These are phyloP conservation scores for Mola mola DNA, from an alignment of 2,113 vertebrate genomes.

Conservation along the genomic window DNA sequence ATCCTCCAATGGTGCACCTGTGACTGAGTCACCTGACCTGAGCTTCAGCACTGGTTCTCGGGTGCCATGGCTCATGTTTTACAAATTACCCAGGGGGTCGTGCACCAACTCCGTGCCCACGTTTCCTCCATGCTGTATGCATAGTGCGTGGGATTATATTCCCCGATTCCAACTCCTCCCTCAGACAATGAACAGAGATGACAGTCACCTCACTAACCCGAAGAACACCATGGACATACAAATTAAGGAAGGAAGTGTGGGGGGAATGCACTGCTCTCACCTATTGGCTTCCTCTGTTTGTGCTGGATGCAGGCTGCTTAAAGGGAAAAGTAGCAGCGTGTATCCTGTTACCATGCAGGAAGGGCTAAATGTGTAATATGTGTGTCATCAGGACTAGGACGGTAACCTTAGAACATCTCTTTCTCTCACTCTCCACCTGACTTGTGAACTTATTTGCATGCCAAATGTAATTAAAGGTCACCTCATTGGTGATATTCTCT, in stretches of 20 bases:
- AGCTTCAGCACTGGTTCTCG: conserved; percentile 74
- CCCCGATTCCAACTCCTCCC: conserved; percentile 44
- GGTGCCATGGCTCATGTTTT: conserved; percentile 83
- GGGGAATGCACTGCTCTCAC: conserved; percentile 34
- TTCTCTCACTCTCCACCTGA: conserved; percentile 40
- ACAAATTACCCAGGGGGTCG: conserved; percentile 80
- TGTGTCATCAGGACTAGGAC: conserved; percentile 11
- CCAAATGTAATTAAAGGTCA: conserved; percentile 73
- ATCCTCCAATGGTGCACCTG: conserved; percentile 83
- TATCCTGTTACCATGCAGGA: conserved; percentile 18
- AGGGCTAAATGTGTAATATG: conserved; percentile 15
- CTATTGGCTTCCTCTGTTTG: conserved; percentile 32
- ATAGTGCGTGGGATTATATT: conserved; percentile 82
- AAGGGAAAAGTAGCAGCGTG: conserved; percentile 19
- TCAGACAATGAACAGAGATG: conserved; percentile 58
- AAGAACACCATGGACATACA: conserved; percentile 49
- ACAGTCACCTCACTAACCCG: conserved; percentile 60
- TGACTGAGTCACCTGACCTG: conserved; percentile 83
- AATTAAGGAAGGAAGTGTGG: conserved; percentile 36
- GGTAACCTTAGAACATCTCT: conserved; percentile 25
- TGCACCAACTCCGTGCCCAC: conserved; percentile 79
- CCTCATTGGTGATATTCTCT: conserved; percentile 59
- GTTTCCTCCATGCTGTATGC: conserved; percentile 76
- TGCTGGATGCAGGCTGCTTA: conserved; percentile 26
- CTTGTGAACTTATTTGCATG: conserved; percentile 58